Base-by-base conservation (phyloP, 53 echinoderm and acorn worm genomes). In the Echinometra lucunter region DNA sequence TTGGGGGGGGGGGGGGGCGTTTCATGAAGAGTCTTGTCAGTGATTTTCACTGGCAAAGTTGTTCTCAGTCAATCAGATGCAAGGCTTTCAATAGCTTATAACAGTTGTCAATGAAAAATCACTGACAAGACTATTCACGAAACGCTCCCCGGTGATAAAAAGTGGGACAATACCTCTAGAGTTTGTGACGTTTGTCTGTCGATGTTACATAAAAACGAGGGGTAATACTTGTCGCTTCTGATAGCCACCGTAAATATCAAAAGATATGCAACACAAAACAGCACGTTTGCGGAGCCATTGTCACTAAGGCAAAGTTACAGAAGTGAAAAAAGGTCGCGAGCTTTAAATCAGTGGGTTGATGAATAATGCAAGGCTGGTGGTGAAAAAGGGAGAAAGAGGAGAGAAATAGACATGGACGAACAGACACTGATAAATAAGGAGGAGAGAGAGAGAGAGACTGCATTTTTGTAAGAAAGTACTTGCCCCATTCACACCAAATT, bases 361-460 rank as follows among this genome's bases (percentile, higher is more conserved):
- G n/a, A 0, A 25, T 63, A 19, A 19, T 25, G 15, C 34, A 3
- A 32, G 34, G 69, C 32, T 69, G 69, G 9, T 42, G 19, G 44
- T 19, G 81, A 44, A 16, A 42, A 34, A 63, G 25, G 63, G 63
- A 60, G 49, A 49, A 49, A 49, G 49, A 49, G 49, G 49, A 60
- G 60, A 60, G 23, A 23, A 5, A 60, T 5, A 60, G 60, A 60
- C 23, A 60, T 18, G 21, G 19, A 60, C 19, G 21, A 23, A 60
- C 21, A 18, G 18, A 60, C 21, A 60, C 1, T 5, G 5, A 60
- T 60, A 21, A 0, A 60, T 21, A 60, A 12, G 34, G 72, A 72
- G 72, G 74, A 37, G 74, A 74, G 74, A 70, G 70, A 70, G 70
- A n/a, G 70, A n/a, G 70, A n/a, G 70, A 49, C n/a, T n/a, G n/a